These are phyloP conservation scores for Heliconius himera DNA, from an alignment of 1,140 invertebrate genomes.

Conservation along the genomic window DNA sequence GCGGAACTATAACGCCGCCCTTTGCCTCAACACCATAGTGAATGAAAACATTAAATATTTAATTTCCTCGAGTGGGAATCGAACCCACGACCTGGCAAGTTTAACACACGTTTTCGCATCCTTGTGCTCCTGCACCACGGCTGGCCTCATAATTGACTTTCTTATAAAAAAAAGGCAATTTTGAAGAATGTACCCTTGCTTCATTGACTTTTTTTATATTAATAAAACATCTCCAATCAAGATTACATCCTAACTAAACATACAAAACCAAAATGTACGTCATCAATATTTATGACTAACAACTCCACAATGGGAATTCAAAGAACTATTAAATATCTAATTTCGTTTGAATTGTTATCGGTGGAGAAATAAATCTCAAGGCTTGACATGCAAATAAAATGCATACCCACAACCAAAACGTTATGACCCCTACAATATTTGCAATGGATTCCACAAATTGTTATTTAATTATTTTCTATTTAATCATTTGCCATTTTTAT, in stretches of 20 bases:
- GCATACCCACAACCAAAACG: neutral
- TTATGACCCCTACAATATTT: slow-evolving; percentile 9
- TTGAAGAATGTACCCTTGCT: no score
- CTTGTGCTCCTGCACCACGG: no score
- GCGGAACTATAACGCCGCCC: no score
- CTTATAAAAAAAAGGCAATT: no score
- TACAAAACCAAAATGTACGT: neutral
- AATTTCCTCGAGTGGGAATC: no score
- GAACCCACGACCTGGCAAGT: no score
- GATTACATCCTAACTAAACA: neutral
- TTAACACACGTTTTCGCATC: no score
- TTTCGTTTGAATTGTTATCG: slow-evolving; percentile 23
- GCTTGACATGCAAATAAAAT: slow-evolving; percentile 20
- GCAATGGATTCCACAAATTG: neutral
- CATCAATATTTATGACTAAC: slow-evolving; percentile 1
- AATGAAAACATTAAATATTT: no score
- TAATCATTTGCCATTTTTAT: neutral
- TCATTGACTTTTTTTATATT: neutral
- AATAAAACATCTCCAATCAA: neutral
- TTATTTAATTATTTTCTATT: neutral
- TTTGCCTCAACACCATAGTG: no score
- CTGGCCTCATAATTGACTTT: neutral
- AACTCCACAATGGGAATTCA: slow-evolving; percentile 14
- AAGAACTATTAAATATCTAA: slow-evolving; percentile 30
- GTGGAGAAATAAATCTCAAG: slow-evolving; percentile 17